Evolutionary conservation across 2,113 vertebrate genomes (phyloP).

Genomic region (Mobula birostris): DNA sequence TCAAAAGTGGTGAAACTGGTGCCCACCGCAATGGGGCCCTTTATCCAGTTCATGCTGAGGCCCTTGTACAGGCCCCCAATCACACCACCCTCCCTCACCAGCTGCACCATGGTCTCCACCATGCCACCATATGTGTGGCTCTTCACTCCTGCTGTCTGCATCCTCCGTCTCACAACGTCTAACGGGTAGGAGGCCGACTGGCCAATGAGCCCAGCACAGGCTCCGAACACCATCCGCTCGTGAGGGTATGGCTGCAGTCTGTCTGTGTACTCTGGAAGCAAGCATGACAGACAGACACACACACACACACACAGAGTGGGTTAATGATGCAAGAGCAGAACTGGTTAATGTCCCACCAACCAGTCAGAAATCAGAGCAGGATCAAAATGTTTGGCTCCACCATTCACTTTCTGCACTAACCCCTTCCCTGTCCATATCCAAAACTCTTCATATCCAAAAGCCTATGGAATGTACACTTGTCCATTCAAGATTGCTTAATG

Average conservation of each 20-base stretch:
- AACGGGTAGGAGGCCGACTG: constrained; percentile 93
- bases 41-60: constrained; percentile 99
- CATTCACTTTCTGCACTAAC: no score
- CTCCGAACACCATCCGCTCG: constrained; percentile 82
- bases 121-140: constrained; percentile 77
- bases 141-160: constrained; percentile 89
- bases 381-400: no score
- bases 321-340: no score
- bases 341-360: no score
- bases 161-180: constrained; percentile 90
- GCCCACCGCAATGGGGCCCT: constrained; percentile 89
- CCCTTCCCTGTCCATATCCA: no score
- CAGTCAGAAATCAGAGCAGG: no score
- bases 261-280: constrained; percentile 69
- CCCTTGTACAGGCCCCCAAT: constrained; percentile 87
- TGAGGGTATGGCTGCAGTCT: constrained; percentile 69
- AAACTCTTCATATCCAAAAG: no score
- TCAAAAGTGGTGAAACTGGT: constrained; percentile 98
- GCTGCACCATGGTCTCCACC: constrained; percentile 70
- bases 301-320: background rate
- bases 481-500: no score
- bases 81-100: constrained; percentile 76
- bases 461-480: no score
- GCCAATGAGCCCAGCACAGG: constrained; percentile 83
- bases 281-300: background rate